These are phyloP conservation scores for Mactromeris polynyma DNA, from an alignment of 2,888 invertebrate genomes.

Conservation along the genomic window DNA sequence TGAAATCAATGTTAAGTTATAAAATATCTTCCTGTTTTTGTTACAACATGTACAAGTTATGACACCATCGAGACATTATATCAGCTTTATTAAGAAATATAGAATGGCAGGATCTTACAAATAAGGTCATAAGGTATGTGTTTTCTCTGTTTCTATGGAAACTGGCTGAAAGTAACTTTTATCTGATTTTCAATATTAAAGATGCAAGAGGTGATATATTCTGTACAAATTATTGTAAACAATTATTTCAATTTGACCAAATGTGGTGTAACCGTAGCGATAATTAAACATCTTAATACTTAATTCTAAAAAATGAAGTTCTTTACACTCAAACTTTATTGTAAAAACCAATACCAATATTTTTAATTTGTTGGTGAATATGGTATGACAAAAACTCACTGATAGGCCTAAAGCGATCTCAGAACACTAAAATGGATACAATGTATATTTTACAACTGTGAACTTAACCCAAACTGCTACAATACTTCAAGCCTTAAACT, in stretches of 20 bases:
- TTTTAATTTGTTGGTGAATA: neutral
- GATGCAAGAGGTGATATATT: neutral
- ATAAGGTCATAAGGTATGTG: neutral
- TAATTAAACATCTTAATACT: neutral
- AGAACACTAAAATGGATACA: neutral
- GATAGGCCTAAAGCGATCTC: neutral
- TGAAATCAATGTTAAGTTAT: neutral
- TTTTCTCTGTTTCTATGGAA: constrained; percentile 3
- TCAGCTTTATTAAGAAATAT: neutral
- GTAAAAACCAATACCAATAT: neutral
- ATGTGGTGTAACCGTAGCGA: no score
- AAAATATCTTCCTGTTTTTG: no score
- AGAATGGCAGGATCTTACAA: neutral
- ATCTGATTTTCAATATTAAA: neutral
- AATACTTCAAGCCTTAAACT: no score
- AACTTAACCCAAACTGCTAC: no score
- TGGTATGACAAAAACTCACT: neutral
- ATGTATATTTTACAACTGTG: neutral
- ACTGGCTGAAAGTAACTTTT: neutral
- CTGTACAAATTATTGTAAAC: neutral
- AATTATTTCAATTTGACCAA: no score
- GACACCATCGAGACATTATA: neutral
- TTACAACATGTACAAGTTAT: neutral
- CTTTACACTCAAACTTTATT: no score
- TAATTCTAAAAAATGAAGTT: neutral